phyloP scores from a whole-genome alignment of 2,888 invertebrate genomes.

The Agrilus biguttatus region DNA sequence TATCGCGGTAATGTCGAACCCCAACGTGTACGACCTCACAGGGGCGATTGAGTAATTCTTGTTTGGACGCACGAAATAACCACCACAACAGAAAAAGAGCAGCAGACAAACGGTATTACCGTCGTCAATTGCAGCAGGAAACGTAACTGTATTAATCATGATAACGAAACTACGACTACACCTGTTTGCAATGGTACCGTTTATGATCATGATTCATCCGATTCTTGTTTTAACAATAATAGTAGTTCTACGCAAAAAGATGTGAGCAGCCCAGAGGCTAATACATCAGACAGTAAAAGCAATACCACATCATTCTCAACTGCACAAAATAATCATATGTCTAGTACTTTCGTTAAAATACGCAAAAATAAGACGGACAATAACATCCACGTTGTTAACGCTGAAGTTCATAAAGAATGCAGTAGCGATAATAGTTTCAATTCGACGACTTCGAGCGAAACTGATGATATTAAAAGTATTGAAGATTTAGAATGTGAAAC shows the following conservation, averaged over 20 bases:
- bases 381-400: conserved; percentile 9
- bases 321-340: too few species aligned
- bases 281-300: too few species aligned
- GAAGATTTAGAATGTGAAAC: conserved; percentile 2
- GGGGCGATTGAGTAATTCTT: conserved; percentile 33
- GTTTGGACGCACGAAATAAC: conserved; percentile 27
- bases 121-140: conserved; percentile 3
- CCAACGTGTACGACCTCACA: conserved; percentile 22
- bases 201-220: too few species aligned
- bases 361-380: conserved; percentile 2
- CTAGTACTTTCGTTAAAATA: background rate
- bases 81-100: conserved; percentile 6
- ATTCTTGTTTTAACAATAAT: too few species aligned
- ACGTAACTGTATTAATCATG: too few species aligned
- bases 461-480: conserved; percentile 3
- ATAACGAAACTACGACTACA: too few species aligned
- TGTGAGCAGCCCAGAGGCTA: too few species aligned
- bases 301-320: too few species aligned
- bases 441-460: conserved; percentile 1
- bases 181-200: too few species aligned
- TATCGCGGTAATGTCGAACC: conserved; percentile 41
- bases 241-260: too few species aligned
- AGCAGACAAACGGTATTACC: conserved; percentile 2
- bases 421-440: conserved; percentile 6
- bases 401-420: conserved; percentile 14